Evolutionary conservation across 1,140 invertebrate species (phyloP).

Genomic region (Papilio dardanus): DNA sequence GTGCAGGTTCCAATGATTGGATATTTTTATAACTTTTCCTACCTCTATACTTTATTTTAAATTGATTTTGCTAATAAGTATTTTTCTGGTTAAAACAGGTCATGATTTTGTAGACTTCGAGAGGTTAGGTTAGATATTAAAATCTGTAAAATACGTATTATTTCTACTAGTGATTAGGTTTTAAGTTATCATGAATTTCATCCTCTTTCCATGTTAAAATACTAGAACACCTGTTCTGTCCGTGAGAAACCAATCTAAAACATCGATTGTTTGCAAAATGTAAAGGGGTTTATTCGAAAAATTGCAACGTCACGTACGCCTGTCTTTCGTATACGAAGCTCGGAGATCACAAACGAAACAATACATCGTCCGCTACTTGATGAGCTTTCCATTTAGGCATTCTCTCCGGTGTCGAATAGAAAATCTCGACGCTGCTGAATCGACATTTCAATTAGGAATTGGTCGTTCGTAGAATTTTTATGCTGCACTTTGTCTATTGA

Average conservation of each 20-base stretch:
- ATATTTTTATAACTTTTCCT: neutral
- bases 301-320: constrained; percentile 20
- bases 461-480: constrained; percentile 21
- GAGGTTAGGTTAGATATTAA: no score
- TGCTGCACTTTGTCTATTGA: constrained; percentile 7
- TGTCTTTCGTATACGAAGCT: constrained; percentile 1
- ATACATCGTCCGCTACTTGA: constrained; percentile 18
- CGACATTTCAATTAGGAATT: constrained; percentile 30
- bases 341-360: constrained; percentile 11
- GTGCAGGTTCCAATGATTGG: neutral
- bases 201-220: no score
- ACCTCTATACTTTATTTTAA: neutral
- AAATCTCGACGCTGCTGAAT: constrained; percentile 9
- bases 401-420: constrained; percentile 15
- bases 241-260: neutral
- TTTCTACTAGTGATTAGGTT: neutral
- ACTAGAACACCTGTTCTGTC: neutral
- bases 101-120: no score
- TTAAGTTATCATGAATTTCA: neutral
- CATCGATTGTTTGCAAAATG: constrained; percentile 12
- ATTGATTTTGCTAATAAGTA: no score
- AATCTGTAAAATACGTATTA: no score
- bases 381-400: constrained; percentile 17
- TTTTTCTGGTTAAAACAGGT: no score
- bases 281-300: constrained; percentile 8